Conservation (phyloP, 2,797 vertebrate species). For the Epinephelus awoara region DNA sequence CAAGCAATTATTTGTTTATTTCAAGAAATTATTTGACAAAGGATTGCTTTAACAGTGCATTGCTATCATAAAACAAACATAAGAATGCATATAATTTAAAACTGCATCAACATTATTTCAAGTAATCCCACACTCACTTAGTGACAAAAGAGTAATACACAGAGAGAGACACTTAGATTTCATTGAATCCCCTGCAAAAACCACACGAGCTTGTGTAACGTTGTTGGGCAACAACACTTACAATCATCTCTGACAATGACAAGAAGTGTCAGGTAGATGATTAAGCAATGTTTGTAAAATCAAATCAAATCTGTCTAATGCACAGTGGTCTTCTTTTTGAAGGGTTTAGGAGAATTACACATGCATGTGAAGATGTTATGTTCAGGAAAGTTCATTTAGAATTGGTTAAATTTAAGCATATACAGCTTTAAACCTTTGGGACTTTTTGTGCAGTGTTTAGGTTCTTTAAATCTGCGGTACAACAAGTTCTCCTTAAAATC, state of each 20-base stretch:
- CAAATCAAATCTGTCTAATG: constrained; percentile 18
- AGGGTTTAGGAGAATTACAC: not conserved
- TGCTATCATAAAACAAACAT: constrained; percentile 17
- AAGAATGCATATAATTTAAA: not conserved
- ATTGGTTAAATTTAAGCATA: not conserved
- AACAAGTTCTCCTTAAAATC: not conserved
- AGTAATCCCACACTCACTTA: constrained; percentile 38
- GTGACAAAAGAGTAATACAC: constrained; percentile 27
- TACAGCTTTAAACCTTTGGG: not conserved
- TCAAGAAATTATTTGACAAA: constrained; percentile 19
- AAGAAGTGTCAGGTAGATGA: constrained; percentile 60
- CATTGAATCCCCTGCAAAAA: constrained; percentile 48
- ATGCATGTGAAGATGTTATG: not conserved
- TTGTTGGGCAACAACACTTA: constrained; percentile 71
- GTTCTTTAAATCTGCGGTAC: not conserved
- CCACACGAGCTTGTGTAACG: constrained; percentile 75
- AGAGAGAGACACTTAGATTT: constrained; percentile 57
- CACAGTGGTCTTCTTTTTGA: not conserved
- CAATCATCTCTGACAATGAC: constrained; percentile 59
- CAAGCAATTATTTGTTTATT: constrained; percentile 55
- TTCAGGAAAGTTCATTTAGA: not conserved
- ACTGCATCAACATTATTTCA: constrained; percentile 31
- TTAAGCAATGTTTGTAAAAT: constrained; percentile 54
- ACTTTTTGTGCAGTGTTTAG: not conserved
- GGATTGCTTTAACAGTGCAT: constrained; percentile 12